A percentile compares a stretch with the other conserved stretches of the same genome.
Conservation (phyloP, 2,888 invertebrate genomes). For the Noctua fimbriata region DNA sequence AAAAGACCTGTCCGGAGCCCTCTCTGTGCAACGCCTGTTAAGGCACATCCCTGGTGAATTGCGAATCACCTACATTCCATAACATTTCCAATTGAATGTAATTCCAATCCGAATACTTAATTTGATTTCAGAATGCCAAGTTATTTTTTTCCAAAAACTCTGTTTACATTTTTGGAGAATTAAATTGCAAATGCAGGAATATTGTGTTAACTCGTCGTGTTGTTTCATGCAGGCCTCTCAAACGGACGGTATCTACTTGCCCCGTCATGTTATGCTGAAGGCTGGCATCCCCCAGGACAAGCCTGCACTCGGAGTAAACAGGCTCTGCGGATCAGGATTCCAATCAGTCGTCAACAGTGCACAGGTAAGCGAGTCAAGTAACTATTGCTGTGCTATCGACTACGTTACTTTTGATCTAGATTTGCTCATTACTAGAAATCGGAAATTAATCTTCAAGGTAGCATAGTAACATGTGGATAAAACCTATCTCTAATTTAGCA, state of each 20-base stretch:
- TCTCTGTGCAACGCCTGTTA: too few species aligned
- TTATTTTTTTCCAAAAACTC: too few species aligned
- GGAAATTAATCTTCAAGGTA: neutral
- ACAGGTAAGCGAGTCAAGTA: conserved; percentile 91
- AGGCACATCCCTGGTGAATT: too few species aligned
- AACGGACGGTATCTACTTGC: conserved; percentile 95
- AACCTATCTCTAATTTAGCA: neutral
- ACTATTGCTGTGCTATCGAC: neutral
- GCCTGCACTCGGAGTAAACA: conserved; percentile 97
- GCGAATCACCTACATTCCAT: too few species aligned
- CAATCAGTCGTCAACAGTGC: conserved; percentile 97
- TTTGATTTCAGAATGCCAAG: too few species aligned
- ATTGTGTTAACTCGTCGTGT: neutral
- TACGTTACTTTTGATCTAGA: too few species aligned
- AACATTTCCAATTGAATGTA: too few species aligned
- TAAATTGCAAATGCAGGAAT: too few species aligned
- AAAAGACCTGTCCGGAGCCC: too few species aligned
- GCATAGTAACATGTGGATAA: neutral
- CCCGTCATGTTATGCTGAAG: conserved; percentile 96
- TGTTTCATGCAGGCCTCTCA: conserved; percentile 91
- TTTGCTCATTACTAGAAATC: neutral
- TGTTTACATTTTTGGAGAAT: too few species aligned
- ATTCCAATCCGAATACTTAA: too few species aligned
- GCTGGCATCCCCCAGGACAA: conserved; percentile 95
- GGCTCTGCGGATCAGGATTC: conserved; percentile 99